Percentiles rank a stretch among this genome's conserved stretches.
Evolutionary conservation across 1,140 invertebrate genomes (phyloP).

Genomic region (Drosophila orosa): DNA sequence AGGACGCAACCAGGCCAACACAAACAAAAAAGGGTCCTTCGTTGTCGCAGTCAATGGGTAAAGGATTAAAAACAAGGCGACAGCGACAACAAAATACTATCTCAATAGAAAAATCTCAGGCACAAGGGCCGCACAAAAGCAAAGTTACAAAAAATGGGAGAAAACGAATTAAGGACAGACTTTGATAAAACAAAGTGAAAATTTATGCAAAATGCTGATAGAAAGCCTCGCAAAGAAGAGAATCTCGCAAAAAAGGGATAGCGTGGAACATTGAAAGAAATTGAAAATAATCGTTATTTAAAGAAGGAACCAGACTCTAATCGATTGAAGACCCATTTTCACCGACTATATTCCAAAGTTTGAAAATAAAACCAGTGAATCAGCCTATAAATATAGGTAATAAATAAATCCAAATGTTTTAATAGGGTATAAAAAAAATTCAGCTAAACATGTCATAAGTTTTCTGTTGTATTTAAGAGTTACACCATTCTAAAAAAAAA

Average conservation of each 20-base stretch:
- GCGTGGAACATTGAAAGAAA: constrained; percentile 15
- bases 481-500: too few species aligned
- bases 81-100: constrained; percentile 69
- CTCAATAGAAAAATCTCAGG: constrained; percentile 78
- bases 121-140: constrained; percentile 60
- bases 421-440: too few species aligned
- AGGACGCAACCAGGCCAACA: constrained; percentile 37
- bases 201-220: constrained; percentile 79
- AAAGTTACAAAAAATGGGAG: constrained; percentile 39
- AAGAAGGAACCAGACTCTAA: not conserved
- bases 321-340: not conserved
- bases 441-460: too few species aligned
- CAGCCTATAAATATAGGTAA: too few species aligned
- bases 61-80: constrained; percentile 76
- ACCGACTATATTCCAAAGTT: not conserved
- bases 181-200: constrained; percentile 79
- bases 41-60: constrained; percentile 66
- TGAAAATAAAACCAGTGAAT: not conserved
- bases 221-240: constrained; percentile 34
- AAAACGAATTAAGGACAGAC: constrained; percentile 43
- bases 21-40: constrained; percentile 46
- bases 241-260: constrained; percentile 28
- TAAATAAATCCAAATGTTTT: too few species aligned
- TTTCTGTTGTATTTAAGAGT: too few species aligned
- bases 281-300: constrained; percentile 21